A percentile compares a stretch with the other conserved stretches of the same genome.
phyloP scores from a whole-genome alignment of 2,797 vertebrate genomes.

The Oreochromis mossambicus region DNA sequence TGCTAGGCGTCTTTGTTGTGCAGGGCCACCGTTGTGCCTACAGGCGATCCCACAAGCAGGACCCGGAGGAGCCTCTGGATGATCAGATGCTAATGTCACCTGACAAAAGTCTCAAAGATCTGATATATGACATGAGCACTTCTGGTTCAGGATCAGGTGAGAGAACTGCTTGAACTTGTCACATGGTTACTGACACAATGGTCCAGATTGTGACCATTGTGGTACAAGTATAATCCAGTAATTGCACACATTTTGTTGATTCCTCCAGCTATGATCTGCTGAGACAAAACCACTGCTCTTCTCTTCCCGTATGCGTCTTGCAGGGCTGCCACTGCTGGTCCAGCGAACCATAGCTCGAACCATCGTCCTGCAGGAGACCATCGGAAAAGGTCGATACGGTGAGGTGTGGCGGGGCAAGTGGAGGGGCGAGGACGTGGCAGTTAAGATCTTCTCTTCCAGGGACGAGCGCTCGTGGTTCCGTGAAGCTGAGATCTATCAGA shows the following conservation, averaged over 20 bases:
- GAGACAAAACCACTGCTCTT: background rate
- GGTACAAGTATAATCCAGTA: background rate
- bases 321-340: conserved; percentile 91
- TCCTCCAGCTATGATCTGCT: background rate
- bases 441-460: conserved; percentile 97
- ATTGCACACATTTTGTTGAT: background rate
- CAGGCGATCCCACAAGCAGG: conserved; percentile 72
- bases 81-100: conserved; percentile 80
- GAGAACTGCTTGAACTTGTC: background rate
- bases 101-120: conserved; percentile 88
- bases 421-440: conserved; percentile 95
- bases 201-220: background rate
- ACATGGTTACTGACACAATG: background rate
- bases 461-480: conserved; percentile 97
- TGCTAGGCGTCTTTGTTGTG: conserved; percentile 70
- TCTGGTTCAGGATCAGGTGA: conserved; percentile 95
- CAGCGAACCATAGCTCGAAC: conserved; percentile 96
- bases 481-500: conserved; percentile 97
- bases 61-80: conserved; percentile 83
- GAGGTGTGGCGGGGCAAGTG: conserved; percentile 96
- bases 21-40: conserved; percentile 74
- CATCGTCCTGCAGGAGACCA: conserved; percentile 92
- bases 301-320: background rate
- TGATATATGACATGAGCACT: conserved; percentile 93
- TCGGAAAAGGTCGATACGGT: conserved; percentile 93